Conservation (phyloP, 2,888 invertebrate species). For the Brachypalpus laphriformis region DNA sequence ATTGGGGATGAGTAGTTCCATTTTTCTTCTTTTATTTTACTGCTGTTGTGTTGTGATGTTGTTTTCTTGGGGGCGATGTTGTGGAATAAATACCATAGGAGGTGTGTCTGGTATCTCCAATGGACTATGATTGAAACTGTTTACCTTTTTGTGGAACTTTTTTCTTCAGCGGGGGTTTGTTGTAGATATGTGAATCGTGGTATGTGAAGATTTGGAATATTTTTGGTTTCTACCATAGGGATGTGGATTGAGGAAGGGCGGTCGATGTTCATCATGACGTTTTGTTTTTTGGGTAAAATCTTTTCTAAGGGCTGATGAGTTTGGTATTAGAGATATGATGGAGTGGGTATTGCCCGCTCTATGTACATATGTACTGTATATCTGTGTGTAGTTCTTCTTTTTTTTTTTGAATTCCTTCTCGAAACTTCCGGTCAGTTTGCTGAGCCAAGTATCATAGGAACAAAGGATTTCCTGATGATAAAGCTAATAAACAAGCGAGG, state of each 20-base stretch:
- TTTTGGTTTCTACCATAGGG: background rate
- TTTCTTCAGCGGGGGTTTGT: background rate
- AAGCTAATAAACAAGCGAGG: too few species aligned
- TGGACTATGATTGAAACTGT: conserved; percentile 60
- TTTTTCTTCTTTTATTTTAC: conserved; percentile 35
- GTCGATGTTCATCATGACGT: background rate
- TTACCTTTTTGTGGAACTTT: conserved; percentile 34
- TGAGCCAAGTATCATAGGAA: background rate
- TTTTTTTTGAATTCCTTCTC: background rate
- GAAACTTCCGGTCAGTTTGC: background rate
- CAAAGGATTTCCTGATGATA: too few species aligned
- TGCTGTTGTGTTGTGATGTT: conserved; percentile 40
- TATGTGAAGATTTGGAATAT: background rate
- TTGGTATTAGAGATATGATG: background rate
- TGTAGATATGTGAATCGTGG: background rate
- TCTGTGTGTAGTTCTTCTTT: background rate
- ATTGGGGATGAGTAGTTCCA: conserved; percentile 31
- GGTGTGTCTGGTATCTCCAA: conserved; percentile 54
- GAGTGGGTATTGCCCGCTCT: background rate
- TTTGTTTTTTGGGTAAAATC: background rate
- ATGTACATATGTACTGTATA: background rate
- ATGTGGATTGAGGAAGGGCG: background rate
- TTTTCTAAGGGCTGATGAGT: background rate
- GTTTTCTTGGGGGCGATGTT: conserved; percentile 61
- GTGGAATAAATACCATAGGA: conserved; percentile 64